Evolutionary conservation across 2,888 invertebrate species (phyloP), one percentile per base, ranked within the genome.

Genomic region (Subacronicta megacephala): DNA sequence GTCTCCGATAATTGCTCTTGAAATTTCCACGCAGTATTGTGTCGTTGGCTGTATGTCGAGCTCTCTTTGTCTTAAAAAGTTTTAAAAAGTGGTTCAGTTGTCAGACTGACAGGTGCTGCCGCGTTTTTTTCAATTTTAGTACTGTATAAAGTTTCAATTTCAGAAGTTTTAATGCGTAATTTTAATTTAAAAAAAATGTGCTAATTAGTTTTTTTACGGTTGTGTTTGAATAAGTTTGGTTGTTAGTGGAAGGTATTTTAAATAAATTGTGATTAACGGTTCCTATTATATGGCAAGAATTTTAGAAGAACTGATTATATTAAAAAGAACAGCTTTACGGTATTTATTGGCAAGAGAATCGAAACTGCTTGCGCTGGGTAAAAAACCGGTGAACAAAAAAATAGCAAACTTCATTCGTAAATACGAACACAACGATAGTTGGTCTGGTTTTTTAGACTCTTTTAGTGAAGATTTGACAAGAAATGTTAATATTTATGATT

Each of bases 381-480:
- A 91, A 44, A 88, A 76, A 15, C 91, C 91, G 0, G 80, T 90
- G 0, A 92, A 92, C 60, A 89, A 88, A 35, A 92, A 92, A 81
- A 89, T 92, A 1, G 81, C 92, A 0, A 87, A 90, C 45, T 87
- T 88, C 50, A 79, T 92, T 0, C 82, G 78, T 13, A 82, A 75
- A 7, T 83, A 90, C 33, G 80, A 87, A 50, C 85, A 89, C 3
- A 83, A 69, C 33, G 83, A 80, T 36, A 77, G 85, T 13, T 90
- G 88, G 90, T 73, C 82, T 0, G 82, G 77, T 35, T 90, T 91
- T 60, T 64, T 85, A 57, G 91, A 92, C 35, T 79, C 88, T 2
- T 62, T 92, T 4, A 88, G 85, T 51, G 92, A 92, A 51, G 92
- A 93, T 77, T 64, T 93, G 55, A 90, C 90, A 0, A 87, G 87